Percentiles rank a stretch among this genome's conserved stretches.
Conservation (phyloP, 1,140 invertebrate genomes). For the Cheumatopsyche charites region DNA sequence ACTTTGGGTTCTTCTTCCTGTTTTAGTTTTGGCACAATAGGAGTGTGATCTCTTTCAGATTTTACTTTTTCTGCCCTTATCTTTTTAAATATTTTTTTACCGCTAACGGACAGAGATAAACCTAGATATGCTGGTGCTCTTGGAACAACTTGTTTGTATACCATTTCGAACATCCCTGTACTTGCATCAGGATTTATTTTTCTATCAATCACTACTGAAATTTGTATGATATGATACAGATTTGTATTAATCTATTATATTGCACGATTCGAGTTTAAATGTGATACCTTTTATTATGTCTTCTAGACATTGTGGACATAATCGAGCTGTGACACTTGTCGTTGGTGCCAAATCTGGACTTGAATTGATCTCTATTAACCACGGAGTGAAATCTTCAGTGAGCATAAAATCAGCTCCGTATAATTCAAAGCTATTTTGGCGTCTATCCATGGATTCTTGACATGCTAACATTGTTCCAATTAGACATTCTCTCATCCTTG, state of each 20-base stretch:
- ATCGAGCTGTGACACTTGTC: slow-evolving; percentile 83
- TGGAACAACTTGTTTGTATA: slow-evolving; percentile 74
- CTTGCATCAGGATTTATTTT: slow-evolving; percentile 77
- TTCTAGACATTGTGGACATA: slow-evolving; percentile 87
- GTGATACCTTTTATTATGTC: slow-evolving; percentile 88
- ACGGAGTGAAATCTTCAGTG: slow-evolving; percentile 86
- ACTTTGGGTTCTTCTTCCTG: slow-evolving; percentile 7
- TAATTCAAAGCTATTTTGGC: slow-evolving; percentile 89
- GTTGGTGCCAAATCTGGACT: slow-evolving; percentile 89
- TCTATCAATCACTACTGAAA: slow-evolving; percentile 86
- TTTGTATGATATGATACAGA: slow-evolving; percentile 39
- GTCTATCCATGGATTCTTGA: slow-evolving; percentile 83
- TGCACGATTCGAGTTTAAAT: neutral
- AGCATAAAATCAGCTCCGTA: slow-evolving; percentile 95
- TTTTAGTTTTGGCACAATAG: slow-evolving; percentile 49
- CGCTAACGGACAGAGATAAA: slow-evolving; percentile 75
- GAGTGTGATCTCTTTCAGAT: slow-evolving; percentile 46
- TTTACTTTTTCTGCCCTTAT: slow-evolving; percentile 50
- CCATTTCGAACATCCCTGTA: slow-evolving; percentile 85
- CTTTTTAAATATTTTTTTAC: slow-evolving; percentile 63
- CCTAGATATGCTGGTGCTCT: slow-evolving; percentile 85
- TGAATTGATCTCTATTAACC: slow-evolving; percentile 95
- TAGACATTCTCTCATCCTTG: slow-evolving; percentile 87
- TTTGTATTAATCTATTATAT: slow-evolving; percentile 28
- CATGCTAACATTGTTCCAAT: slow-evolving; percentile 85